Evolutionary conservation across 2,888 invertebrate genomes (phyloP), one percentile per base, ranked within the genome.

Genomic region (Sericinus montela): DNA sequence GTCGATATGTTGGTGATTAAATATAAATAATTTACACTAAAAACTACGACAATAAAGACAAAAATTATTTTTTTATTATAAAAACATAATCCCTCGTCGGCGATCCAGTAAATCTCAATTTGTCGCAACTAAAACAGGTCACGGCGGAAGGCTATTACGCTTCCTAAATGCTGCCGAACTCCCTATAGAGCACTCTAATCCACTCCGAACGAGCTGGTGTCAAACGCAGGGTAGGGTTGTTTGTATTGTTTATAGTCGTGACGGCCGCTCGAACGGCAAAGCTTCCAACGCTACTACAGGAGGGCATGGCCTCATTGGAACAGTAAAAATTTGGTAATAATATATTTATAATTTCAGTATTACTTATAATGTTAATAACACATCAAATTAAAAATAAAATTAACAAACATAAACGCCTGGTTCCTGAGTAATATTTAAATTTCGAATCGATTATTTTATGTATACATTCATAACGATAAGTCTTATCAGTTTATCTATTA

Each of bases 221-320:
- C 88, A 88, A 87, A 87, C 82, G 84, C 87, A 87, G 86, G 74
- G 75, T 75, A 72, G 75, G 80, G 87, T 78, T 86, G 87, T 88
- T 87, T 87, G 86, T 87, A 87, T 88, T 88, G 87, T 88, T 88
- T 88, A 88, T 87, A 84, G 86, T 84, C 84, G 81, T 75, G 73
- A 67, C 76, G 81, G 73, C 77, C 79, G 82, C 75, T 77, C 75
- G 73, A 70, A 72, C 76, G 77, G 74, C 76, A 80, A 83, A 84
- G 85, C 85, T 75, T 81, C 65, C 74, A 72, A 63, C 67, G 63
- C 1, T n/a, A 71, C 65, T 74, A 72, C 64, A 67, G 63, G n/a
- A 28, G 71, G 75, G 66, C 77, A 75, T 79, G 80, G 79, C 79
- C 84, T 6, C 81, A 83, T 82, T 80, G 82, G 10, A 10, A 80